phyloP scores from a whole-genome alignment of 1,140 invertebrate genomes.

The Chrysomallon squamiferum region DNA sequence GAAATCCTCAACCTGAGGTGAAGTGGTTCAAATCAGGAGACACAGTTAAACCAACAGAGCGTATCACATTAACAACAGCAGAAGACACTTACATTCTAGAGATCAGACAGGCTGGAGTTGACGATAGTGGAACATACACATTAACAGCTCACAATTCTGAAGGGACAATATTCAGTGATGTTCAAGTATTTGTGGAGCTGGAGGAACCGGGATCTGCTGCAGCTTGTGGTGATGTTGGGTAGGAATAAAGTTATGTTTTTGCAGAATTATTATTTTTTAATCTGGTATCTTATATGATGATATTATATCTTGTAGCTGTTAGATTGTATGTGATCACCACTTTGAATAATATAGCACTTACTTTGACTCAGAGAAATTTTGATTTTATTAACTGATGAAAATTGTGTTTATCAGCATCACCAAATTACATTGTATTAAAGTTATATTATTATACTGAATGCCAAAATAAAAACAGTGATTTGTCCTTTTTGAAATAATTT shows the following conservation, averaged over 20 bases:
- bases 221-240: background rate
- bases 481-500: too few relatives aligned
- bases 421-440: too few relatives aligned
- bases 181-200: constrained; percentile 28
- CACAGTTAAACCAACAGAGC: constrained; percentile 27
- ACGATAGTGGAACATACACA: constrained; percentile 50
- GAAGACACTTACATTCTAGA: constrained; percentile 36
- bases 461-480: too few relatives aligned
- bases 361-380: too few relatives aligned
- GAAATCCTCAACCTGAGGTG: constrained; percentile 54
- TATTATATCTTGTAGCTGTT: too few relatives aligned
- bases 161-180: constrained; percentile 35
- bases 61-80: constrained; percentile 30
- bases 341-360: too few relatives aligned
- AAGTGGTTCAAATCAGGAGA: constrained; percentile 59
- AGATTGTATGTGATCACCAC: too few relatives aligned
- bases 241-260: background rate
- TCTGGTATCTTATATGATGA: too few relatives aligned
- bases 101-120: constrained; percentile 27
- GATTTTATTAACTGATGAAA: too few relatives aligned
- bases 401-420: too few relatives aligned
- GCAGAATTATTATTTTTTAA: too few relatives aligned
- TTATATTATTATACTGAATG: too few relatives aligned
- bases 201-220: constrained; percentile 7
- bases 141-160: constrained; percentile 46